Conservation (phyloP, 2,113 vertebrate species). For the Petrocephalus zakoni region DNA sequence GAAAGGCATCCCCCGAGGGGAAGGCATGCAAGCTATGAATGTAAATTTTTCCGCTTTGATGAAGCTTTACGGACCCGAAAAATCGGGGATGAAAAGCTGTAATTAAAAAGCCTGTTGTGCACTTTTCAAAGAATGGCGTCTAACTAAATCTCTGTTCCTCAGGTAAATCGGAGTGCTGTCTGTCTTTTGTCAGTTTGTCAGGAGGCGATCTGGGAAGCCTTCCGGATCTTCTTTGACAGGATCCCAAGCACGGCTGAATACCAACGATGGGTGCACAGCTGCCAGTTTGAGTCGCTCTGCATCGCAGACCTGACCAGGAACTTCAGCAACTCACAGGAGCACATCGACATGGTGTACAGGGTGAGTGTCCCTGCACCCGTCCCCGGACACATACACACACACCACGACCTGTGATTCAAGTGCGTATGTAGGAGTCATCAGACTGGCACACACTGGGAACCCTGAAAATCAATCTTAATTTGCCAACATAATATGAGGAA, state of each 20-base stretch:
- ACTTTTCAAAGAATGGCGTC: background rate
- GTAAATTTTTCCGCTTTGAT: background rate
- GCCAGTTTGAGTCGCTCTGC: conserved; percentile 76
- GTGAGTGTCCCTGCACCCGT: conserved; percentile 44
- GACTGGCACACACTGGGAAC: background rate
- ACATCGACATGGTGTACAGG: conserved; percentile 69
- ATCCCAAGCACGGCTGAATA: conserved; percentile 82
- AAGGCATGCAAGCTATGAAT: background rate
- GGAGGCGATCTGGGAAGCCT: conserved; percentile 92
- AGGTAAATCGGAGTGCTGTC: background rate
- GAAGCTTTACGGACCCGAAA: background rate
- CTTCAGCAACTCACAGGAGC: conserved; percentile 83
- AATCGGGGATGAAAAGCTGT: background rate
- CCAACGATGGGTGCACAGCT: conserved; percentile 78
- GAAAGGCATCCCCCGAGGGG: background rate
- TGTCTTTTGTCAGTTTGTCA: conserved; percentile 75
- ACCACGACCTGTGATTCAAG: background rate
- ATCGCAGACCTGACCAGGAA: conserved; percentile 82
- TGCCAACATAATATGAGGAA: background rate
- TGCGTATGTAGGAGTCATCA: background rate
- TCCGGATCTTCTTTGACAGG: conserved; percentile 82
- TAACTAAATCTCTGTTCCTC: background rate
- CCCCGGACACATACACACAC: background rate
- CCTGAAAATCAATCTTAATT: background rate
- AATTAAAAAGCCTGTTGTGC: background rate